phyloP scores from a whole-genome alignment of 2,888 invertebrate genomes.

The Hirtodrosophila cameraria region DNA sequence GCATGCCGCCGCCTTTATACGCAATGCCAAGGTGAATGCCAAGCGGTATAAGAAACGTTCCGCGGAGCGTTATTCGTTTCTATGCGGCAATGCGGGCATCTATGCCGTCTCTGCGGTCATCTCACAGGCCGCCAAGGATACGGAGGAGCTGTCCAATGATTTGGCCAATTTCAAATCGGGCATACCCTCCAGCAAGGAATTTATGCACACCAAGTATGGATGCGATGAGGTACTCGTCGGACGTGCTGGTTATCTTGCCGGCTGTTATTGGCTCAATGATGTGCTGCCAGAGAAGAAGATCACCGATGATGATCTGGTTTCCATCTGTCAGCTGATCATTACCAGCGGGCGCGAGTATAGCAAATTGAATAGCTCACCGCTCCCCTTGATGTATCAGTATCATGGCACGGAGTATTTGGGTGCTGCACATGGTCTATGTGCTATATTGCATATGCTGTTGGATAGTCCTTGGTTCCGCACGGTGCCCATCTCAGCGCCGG shows the following conservation, averaged over 20 bases:
- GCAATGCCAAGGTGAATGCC: conserved; percentile 86
- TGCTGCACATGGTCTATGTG: conserved; percentile 88
- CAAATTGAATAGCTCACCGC: conserved; percentile 85
- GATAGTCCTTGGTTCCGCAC: conserved; percentile 85
- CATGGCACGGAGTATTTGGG: conserved; percentile 85
- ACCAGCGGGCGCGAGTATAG: conserved; percentile 90
- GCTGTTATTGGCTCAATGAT: conserved; percentile 89
- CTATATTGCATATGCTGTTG: conserved; percentile 88
- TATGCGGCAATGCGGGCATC: conserved; percentile 92
- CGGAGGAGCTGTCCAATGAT: conserved; percentile 83
- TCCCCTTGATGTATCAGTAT: conserved; percentile 91
- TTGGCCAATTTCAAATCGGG: conserved; percentile 81
- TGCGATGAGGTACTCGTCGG: conserved; percentile 95
- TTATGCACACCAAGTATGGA: conserved; percentile 87
- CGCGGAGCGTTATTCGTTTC: conserved; percentile 88
- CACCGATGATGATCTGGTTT: conserved; percentile 85
- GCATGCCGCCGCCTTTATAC: conserved; percentile 87
- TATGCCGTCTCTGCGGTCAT: conserved; percentile 89
- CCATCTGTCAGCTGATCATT: conserved; percentile 89
- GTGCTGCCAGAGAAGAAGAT: conserved; percentile 79
- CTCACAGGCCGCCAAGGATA: conserved; percentile 84
- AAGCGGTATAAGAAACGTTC: conserved; percentile 84
- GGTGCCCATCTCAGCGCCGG: conserved; percentile 70
- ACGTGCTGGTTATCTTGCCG: conserved; percentile 92
- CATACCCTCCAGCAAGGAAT: conserved; percentile 85